A percentile compares a stretch with the other conserved stretches of the same genome.
phyloP scores from a whole-genome alignment of 2,113 vertebrate species.

The Himantopus leucocephalus region DNA sequence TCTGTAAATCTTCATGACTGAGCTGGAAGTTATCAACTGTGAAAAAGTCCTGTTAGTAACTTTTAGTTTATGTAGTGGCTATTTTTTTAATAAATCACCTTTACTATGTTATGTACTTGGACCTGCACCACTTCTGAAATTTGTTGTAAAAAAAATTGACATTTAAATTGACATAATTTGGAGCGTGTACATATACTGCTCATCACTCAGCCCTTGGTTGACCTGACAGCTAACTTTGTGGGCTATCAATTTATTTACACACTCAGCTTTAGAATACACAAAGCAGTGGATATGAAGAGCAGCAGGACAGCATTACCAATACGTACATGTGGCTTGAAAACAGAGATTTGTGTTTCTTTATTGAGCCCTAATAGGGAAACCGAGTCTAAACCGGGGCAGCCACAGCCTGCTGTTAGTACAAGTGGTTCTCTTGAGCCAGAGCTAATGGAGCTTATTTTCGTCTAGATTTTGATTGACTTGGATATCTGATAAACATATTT shows the following conservation, averaged over 20 bases:
- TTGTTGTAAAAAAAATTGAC: not conserved
- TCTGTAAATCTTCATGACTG: not conserved
- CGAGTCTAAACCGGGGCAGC: not conserved
- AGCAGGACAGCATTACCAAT: not conserved
- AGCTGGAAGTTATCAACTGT: not conserved
- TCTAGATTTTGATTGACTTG: not conserved
- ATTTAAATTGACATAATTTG: not conserved
- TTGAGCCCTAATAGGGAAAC: not conserved
- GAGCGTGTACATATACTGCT: fast-evolving
- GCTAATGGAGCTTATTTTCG: not conserved
- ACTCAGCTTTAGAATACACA: not conserved
- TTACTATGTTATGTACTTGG: not conserved
- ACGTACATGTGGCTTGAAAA: not conserved
- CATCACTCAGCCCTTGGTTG: not conserved
- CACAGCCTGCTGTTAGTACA: not conserved
- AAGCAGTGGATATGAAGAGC: not conserved
- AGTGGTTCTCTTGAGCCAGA: not conserved
- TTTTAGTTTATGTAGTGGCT: not conserved
- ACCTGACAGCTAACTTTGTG: not conserved
- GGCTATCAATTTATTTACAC: not conserved
- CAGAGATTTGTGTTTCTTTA: not conserved
- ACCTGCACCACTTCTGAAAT: not conserved
- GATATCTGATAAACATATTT: not conserved
- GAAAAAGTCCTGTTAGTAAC: not conserved
- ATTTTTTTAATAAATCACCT: not conserved